phyloP scores from a whole-genome alignment of 2,797 vertebrate species.

The Natrix natrix region DNA sequence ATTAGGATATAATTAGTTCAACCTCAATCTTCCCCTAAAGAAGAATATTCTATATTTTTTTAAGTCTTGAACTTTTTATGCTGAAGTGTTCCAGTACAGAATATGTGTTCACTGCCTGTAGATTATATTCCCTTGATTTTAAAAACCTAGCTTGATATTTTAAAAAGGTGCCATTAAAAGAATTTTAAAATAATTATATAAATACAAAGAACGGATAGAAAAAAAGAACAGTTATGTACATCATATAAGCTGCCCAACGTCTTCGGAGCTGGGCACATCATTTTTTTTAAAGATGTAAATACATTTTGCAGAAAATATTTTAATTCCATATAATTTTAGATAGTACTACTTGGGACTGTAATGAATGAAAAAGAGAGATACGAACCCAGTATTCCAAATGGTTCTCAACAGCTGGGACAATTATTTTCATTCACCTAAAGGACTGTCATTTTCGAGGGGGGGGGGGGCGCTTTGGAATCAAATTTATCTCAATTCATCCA shows the following conservation, averaged over 20 bases:
- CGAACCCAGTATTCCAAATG: neutral
- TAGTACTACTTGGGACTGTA: constrained; percentile 42
- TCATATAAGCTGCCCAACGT: neutral
- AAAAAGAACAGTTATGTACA: constrained; percentile 23
- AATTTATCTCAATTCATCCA: neutral
- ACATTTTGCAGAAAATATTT: constrained; percentile 29
- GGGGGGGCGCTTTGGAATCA: no score
- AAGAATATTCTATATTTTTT: constrained; percentile 44
- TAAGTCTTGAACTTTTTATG: constrained; percentile 28
- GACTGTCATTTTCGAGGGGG: neutral
- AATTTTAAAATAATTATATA: neutral
- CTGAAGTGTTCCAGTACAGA: constrained; percentile 1
- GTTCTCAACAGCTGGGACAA: neutral
- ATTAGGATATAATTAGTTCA: constrained; percentile 39
- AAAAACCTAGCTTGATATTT: constrained; percentile 13
- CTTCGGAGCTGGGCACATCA: neutral
- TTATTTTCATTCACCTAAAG: neutral
- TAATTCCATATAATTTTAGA: constrained; percentile 37
- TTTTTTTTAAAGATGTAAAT: constrained; percentile 12
- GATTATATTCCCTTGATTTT: constrained; percentile 6
- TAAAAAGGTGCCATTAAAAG: constrained; percentile 7
- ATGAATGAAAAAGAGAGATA: constrained; percentile 53
- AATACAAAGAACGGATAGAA: neutral
- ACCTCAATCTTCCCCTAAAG: constrained; percentile 41
- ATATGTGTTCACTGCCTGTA: neutral